Percentiles rank a stretch among this genome's conserved stretches.
These are phyloP conservation scores for Eulithis testata DNA, from an alignment of 2,888 invertebrate genomes.

Conservation along the genomic window DNA sequence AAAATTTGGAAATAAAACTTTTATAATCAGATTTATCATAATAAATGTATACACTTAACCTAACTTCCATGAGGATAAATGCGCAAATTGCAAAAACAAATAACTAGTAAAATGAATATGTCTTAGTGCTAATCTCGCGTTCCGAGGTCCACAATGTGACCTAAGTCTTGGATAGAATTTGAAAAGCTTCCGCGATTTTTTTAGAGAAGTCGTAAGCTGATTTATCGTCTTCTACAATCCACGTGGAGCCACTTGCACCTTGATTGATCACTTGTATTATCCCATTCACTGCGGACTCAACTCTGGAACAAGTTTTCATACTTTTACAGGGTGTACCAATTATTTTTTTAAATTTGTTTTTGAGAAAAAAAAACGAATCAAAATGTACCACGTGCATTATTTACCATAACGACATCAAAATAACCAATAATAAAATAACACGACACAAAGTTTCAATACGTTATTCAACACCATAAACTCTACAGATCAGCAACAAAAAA, in stretches of 20 bases:
- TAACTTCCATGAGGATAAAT: background rate
- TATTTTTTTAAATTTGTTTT: too few species aligned
- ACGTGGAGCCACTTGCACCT: constrained; percentile 67
- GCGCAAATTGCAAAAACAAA: constrained; percentile 12
- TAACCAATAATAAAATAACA: too few species aligned
- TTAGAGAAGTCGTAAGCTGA: constrained; percentile 63
- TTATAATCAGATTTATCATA: too few species aligned
- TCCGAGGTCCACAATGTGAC: constrained; percentile 8
- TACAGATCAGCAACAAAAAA: too few species aligned
- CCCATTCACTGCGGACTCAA: constrained; percentile 71
- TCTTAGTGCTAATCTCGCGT: constrained; percentile 2
- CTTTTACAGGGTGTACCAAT: constrained; percentile 6
- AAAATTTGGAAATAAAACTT: too few species aligned
- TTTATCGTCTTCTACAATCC: constrained; percentile 71
- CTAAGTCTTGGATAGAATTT: constrained; percentile 49
- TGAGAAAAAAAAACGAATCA: too few species aligned
- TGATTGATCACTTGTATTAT: constrained; percentile 68
- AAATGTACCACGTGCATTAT: too few species aligned
- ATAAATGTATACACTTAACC: too few species aligned
- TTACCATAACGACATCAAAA: too few species aligned
- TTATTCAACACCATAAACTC: too few species aligned
- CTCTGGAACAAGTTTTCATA: constrained; percentile 56
- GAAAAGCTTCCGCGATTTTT: constrained; percentile 57
- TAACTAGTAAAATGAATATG: background rate
- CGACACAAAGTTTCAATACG: too few species aligned